Base-by-base conservation (phyloP, 2,113 vertebrate species). In the Rhea americana region DNA sequence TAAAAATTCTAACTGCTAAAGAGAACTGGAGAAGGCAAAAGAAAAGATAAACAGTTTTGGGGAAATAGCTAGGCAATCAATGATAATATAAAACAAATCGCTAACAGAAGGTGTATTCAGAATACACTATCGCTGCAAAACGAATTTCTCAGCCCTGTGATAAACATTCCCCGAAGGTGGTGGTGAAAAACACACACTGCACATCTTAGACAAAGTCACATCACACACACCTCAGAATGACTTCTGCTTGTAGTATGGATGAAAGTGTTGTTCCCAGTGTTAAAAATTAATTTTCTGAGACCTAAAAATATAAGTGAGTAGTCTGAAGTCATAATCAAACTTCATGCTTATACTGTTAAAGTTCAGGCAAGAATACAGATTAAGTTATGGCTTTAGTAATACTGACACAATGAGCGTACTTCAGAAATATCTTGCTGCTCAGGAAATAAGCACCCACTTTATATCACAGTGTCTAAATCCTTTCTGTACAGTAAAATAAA, bases 271-370 rank as follows among this genome's bases (percentile, higher is more conserved):
- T 43, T 91, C 72, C 48, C 21, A 35, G 76, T 80, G 92, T 58
- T 79, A 94, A 77, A 87, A 93, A 82, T 90, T 90, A 91, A 83
- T 91, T 95, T 93, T 90, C 39, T 24, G 50, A 93, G 70, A 93
- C 92, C 25, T 48, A 75, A 95, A 96, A 92, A 93, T 83, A 67
- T 47, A 93, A 90, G 74, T 66, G 85, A 90, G 62, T 85, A 83
- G 41, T 53, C 48, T 11, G 9, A 87, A 93, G 55, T 62, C 82
- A 70, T 70, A 81, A 82, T 85, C 68, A 88, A 84, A 90, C 5
- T 5, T 50, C 39, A 5, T 53, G 65, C 37, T 93, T 87, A 74
- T 75, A 92, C 62, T 41, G 62, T 78, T 88, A 32, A 15, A 77
- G 30, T 65, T 95, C 71, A 92, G 50, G 19, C 14, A 83, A 81